Evolutionary conservation across 2,113 vertebrate species (phyloP).

Genomic region (Electrona antarctica): DNA sequence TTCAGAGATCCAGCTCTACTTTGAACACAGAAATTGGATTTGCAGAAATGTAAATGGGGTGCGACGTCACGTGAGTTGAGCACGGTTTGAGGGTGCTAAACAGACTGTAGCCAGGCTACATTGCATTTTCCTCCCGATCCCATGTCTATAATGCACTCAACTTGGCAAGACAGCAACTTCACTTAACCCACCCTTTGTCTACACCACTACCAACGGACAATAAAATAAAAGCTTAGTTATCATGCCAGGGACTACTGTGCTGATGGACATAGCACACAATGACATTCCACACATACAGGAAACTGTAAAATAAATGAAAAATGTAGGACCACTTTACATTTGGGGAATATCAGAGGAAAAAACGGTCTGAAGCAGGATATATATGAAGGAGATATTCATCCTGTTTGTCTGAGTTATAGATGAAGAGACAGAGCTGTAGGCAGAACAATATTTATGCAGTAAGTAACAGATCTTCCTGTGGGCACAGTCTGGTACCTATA

Average conservation of each 20-base stretch:
- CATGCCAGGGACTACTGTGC: conserved; percentile 3
- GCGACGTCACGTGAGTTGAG: too few relatives aligned
- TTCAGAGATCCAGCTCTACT: too few relatives aligned
- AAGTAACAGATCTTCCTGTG: neutral
- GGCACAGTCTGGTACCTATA: neutral
- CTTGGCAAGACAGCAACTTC: conserved; percentile 15
- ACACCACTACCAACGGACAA: conserved; percentile 11
- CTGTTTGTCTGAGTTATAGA: conserved; percentile 36
- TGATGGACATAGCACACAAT: conserved; percentile 7
- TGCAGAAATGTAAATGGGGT: too few relatives aligned
- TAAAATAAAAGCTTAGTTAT: neutral
- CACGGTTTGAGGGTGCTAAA: neutral
- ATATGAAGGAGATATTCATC: conserved; percentile 35
- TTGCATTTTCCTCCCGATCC: conserved; percentile 12
- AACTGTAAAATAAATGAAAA: conserved; percentile 32
- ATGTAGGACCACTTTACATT: conserved; percentile 5
- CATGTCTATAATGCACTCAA: conserved; percentile 30
- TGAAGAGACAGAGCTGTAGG: neutral
- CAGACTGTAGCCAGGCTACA: conserved; percentile 5
- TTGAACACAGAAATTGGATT: too few relatives aligned
- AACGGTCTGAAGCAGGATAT: conserved; percentile 5
- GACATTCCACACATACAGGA: neutral
- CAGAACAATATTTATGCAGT: neutral
- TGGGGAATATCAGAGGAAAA: neutral
- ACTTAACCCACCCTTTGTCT: conserved; percentile 14